Conservation (phyloP, 2,888 invertebrate genomes). For the Dasypogon diadema region DNA sequence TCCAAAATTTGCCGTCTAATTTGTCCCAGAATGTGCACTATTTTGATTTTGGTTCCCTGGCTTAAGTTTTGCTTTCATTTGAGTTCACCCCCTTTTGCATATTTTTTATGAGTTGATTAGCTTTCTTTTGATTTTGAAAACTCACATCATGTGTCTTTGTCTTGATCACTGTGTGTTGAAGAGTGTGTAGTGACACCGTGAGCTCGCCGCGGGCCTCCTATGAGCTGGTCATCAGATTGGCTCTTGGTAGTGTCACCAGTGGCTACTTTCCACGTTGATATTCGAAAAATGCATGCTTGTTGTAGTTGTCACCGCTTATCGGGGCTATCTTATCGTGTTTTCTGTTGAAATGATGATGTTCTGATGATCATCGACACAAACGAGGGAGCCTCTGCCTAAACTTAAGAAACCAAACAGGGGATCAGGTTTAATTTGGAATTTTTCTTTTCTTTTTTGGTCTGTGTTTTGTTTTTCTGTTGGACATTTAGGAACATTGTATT, state of each 20-base stretch:
- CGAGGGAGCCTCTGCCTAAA: conserved; percentile 30
- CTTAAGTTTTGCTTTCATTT: conserved; percentile 1
- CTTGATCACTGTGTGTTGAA: conserved; percentile 58
- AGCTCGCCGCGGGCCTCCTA: background rate
- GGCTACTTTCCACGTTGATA: conserved; percentile 49
- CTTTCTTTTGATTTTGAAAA: conserved; percentile 51
- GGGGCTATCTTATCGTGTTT: conserved; percentile 53
- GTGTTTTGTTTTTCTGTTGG: background rate
- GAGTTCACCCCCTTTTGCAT: background rate
- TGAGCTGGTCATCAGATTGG: background rate
- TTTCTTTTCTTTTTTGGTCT: conserved; percentile 4
- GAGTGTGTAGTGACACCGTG: background rate
- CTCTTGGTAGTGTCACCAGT: conserved; percentile 10
- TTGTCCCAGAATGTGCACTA: conserved; percentile 43
- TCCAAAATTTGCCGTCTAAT: background rate
- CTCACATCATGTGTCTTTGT: conserved; percentile 68
- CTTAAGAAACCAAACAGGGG: conserved; percentile 17
- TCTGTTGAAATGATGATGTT: conserved; percentile 56
- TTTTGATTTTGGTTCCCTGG: conserved; percentile 15
- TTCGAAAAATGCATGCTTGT: conserved; percentile 50
- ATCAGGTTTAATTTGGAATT: conserved; percentile 51
- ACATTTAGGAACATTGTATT: conserved; percentile 37
- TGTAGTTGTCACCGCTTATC: conserved; percentile 55
- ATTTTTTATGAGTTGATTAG: conserved; percentile 16
- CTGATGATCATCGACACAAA: conserved; percentile 55